These are phyloP conservation scores for Fundulus diaphanus DNA, from an alignment of 2,797 vertebrate species.

Conservation along the genomic window DNA sequence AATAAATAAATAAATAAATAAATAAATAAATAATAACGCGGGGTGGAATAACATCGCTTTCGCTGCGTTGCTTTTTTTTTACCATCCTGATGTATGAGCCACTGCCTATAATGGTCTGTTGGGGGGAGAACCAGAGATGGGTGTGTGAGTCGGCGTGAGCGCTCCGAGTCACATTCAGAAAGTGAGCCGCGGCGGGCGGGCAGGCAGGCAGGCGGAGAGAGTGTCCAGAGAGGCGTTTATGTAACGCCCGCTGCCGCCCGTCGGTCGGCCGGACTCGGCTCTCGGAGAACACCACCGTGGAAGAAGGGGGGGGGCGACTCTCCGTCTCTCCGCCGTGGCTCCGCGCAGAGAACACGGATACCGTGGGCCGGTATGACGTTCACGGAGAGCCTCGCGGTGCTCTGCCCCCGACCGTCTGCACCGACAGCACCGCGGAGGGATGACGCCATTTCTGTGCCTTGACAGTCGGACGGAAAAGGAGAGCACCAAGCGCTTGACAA, in stretches of 20 bases:
- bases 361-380: constrained; percentile 9
- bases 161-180: constrained; percentile 35
- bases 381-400: constrained; percentile 24
- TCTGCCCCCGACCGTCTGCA: constrained; percentile 57
- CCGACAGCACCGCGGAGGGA: constrained; percentile 72
- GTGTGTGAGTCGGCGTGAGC: constrained; percentile 1
- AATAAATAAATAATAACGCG: constrained; percentile 5
- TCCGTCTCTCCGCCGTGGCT: not conserved
- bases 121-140: not conserved
- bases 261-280: constrained; percentile 39
- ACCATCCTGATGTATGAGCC: not conserved
- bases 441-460: constrained; percentile 86
- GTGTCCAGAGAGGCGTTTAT: no score
- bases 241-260: constrained; percentile 65
- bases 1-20: not conserved
- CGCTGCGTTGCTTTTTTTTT: no score
- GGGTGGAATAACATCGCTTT: constrained; percentile 13
- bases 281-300: constrained; percentile 32
- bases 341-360: constrained; percentile 28
- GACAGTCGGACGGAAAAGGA: constrained; percentile 66
- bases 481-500: constrained; percentile 46
- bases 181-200: constrained; percentile 59
- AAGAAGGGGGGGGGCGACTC: constrained; percentile 5
- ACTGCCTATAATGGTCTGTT: constrained; percentile 18
- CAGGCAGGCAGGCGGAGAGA: no score